A percentile compares a stretch with the other conserved stretches of the same genome.
These are phyloP conservation scores for Drosophila cardini DNA, from an alignment of 1,140 invertebrate genomes.

Conservation along the genomic window DNA sequence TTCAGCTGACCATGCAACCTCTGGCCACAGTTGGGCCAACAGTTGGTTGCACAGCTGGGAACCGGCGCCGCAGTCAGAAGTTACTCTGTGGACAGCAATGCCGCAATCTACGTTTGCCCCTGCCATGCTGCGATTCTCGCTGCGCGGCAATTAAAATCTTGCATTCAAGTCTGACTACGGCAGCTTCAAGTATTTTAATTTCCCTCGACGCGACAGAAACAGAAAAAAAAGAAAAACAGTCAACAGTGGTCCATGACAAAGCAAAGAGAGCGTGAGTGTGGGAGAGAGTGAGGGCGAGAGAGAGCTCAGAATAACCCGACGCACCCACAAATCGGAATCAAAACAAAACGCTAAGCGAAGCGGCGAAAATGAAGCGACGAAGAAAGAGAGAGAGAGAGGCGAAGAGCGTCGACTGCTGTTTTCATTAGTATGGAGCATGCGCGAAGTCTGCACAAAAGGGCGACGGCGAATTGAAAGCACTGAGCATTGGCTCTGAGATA, in stretches of 20 bases:
- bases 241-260: slow-evolving; percentile 35
- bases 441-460: slow-evolving; percentile 61
- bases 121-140: slow-evolving; percentile 31
- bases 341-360: slow-evolving; percentile 71
- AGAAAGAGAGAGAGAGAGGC: not conserved
- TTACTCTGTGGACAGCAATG: not conserved
- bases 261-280: not conserved
- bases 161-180: slow-evolving; percentile 60
- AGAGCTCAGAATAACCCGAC: slow-evolving; percentile 9
- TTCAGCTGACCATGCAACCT: slow-evolving; percentile 50
- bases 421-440: slow-evolving; percentile 49
- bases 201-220: slow-evolving; percentile 63
- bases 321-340: slow-evolving; percentile 66
- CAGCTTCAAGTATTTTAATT: slow-evolving; percentile 74
- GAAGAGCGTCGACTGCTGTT: slow-evolving; percentile 16
- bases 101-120: not conserved
- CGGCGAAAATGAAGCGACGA: slow-evolving; percentile 7
- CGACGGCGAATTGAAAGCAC: slow-evolving; percentile 61
- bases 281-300: not conserved
- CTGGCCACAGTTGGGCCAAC: slow-evolving; percentile 57
- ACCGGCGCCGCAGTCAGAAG: slow-evolving; percentile 9
- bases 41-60: slow-evolving; percentile 72
- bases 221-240: slow-evolving; percentile 17
- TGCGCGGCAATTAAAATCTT: slow-evolving; percentile 76
- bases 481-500: slow-evolving; percentile 38